phyloP scores from a whole-genome alignment of 2,113 vertebrate genomes.

The Cariama cristata region DNA sequence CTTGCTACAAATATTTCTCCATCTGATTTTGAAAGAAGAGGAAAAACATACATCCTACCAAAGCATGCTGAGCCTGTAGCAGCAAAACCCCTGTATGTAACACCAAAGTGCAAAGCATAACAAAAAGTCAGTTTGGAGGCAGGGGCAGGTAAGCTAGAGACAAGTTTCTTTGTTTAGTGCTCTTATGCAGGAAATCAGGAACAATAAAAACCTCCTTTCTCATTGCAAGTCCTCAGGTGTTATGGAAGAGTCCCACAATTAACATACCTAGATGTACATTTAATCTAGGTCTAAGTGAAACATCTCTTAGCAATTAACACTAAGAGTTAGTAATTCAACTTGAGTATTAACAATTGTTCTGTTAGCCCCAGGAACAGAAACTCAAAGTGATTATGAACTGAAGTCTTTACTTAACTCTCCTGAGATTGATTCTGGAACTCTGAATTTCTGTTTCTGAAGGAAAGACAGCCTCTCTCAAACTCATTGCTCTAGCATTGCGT shows the following conservation, averaged over 20 bases:
- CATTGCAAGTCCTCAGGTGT: background rate
- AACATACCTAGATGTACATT: background rate
- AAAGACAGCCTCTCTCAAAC: background rate
- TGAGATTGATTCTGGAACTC: background rate
- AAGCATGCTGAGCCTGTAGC: background rate
- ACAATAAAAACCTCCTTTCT: background rate
- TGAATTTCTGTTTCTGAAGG: background rate
- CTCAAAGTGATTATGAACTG: background rate
- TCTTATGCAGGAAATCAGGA: background rate
- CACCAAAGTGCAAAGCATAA: background rate
- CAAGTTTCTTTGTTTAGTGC: background rate
- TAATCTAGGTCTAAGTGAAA: background rate
- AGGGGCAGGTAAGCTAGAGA: background rate
- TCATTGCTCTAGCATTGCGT: background rate
- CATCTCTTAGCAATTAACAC: background rate
- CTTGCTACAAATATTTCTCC: background rate
- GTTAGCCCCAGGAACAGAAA: background rate
- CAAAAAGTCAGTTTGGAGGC: background rate
- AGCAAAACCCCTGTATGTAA: background rate
- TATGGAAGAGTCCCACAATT: background rate
- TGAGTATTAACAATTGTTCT: background rate
- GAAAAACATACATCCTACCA: background rate
- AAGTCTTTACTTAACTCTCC: background rate
- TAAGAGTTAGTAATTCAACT: background rate
- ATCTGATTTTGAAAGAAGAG: background rate